phyloP scores from a whole-genome alignment of 2,113 vertebrate species.

The Xiphias gladius region DNA sequence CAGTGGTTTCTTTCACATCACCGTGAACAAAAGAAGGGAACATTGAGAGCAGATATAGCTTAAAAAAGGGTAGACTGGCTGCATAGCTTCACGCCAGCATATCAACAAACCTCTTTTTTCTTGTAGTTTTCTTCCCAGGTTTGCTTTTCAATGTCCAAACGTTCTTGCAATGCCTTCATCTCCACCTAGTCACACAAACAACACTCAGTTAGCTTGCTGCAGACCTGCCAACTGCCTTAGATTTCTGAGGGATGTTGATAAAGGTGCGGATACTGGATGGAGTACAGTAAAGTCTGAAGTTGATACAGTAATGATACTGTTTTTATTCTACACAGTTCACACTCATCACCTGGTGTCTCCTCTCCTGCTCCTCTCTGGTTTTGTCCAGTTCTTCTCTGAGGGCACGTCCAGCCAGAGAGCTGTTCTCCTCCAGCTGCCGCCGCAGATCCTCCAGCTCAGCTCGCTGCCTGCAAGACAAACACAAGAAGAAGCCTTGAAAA shows the following conservation, averaged over 20 bases:
- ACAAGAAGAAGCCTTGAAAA: neutral
- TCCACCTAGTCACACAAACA: slow-evolving; percentile 80
- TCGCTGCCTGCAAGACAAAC: slow-evolving; percentile 86
- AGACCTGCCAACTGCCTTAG: neutral
- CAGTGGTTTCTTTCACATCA: neutral
- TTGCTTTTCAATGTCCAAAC: slow-evolving; percentile 90
- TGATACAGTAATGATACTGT: neutral
- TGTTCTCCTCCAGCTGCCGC: slow-evolving; percentile 91
- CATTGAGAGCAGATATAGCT: no score
- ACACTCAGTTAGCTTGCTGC: neutral
- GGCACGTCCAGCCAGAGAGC: slow-evolving; percentile 79
- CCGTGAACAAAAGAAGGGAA: no score
- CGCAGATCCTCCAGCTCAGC: slow-evolving; percentile 90
- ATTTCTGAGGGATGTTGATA: neutral
- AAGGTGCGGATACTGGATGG: neutral
- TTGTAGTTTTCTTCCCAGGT: slow-evolving; percentile 91
- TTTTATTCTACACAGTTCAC: fast-evolving
- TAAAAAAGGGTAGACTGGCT: no score
- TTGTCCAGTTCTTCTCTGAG: slow-evolving; percentile 91
- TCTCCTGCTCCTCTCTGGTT: slow-evolving; percentile 90
- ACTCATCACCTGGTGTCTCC: slow-evolving; percentile 89
- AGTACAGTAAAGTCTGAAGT: neutral
- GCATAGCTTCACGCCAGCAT: no score
- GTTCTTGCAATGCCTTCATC: slow-evolving; percentile 88
- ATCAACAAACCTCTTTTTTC: slow-evolving; percentile 91